Conservation (phyloP, 2,113 vertebrate genomes). For the Ammodytes marinus region DNA sequence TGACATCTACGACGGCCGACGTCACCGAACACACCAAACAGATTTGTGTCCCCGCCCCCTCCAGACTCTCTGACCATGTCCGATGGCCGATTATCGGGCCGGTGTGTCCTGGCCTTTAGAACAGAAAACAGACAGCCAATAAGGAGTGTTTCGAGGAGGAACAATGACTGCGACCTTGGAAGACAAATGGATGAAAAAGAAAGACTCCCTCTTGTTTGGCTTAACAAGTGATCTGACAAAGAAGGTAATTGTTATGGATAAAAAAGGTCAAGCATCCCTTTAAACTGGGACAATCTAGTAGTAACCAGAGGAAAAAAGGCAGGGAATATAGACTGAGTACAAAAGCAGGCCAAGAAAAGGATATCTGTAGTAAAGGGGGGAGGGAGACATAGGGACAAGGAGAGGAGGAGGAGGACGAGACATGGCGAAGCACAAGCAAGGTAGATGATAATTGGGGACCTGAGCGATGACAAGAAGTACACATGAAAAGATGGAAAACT, state of each 20-base stretch:
- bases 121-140: too few species aligned
- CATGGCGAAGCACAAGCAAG: conserved; percentile 56
- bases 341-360: conserved; percentile 33
- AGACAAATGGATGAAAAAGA: too few species aligned
- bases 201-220: conserved; percentile 5
- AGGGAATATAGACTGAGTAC: conserved; percentile 11
- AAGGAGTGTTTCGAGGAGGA: too few species aligned
- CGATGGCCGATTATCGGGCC: too few species aligned
- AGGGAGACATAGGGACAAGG: conserved; percentile 49
- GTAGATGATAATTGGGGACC: conserved; percentile 19
- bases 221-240: conserved; percentile 44
- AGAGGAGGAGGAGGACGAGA: conserved; percentile 19
- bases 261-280: conserved; percentile 41
- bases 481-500: conserved; percentile 87
- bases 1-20: too few species aligned
- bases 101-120: too few species aligned
- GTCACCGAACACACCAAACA: too few species aligned
- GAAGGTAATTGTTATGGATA: conserved; percentile 19
- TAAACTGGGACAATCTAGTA: conserved; percentile 46
- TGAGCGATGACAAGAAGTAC: conserved; percentile 51
- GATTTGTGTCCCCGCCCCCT: too few species aligned
- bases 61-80: too few species aligned
- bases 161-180: too few species aligned
- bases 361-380: conserved; percentile 30
- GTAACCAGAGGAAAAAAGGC: conserved; percentile 26